Evolutionary conservation across 2,888 invertebrate genomes (phyloP), one percentile per base, ranked within the genome.

Genomic region (Apotomis capreana): DNA sequence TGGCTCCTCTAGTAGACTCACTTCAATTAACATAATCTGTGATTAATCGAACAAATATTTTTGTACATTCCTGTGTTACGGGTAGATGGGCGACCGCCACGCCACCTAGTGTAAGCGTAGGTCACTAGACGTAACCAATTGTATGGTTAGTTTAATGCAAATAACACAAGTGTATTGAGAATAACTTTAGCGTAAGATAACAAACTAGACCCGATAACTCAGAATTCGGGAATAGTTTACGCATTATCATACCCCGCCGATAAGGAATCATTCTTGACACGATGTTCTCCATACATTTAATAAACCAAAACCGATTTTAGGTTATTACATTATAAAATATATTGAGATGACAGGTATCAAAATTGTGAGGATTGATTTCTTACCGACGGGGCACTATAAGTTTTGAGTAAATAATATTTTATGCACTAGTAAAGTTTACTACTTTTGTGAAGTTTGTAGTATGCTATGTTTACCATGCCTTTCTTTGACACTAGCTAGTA

Each of bases 1-100:
- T 54, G 68, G 51, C 26, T 49, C 57, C 61, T 40, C 10, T 15
- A 51, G 51, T 57, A 61, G 59, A 58, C 58, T 68, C 60, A 77
- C 77, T 82, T 79, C 79, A 81, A 83, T 83, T 79, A 81, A 74
- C 76, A 81, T 77, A 80, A 78, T 84, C 89, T 91, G 90, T 92
- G 90, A 89, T 91, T 85, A 81, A 83, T 83, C 81, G 78, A 87
- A 84, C 86, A 85, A 86, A 87, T 91, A 92, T 91, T 91, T 91
- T 90, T 90, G 81, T 92, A 92, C 92, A 92, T 92, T 92, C 92
- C 92, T 90, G 81, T 80, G 83, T 83, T 90, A 92, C 92, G 92
- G 92, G 92, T 92, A 89, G 84, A 2, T 26, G 26, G 26, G 26
- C 26, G 78, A 57, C 40, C 52, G 58, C 44, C 40, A 46, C 26